phyloP scores from a whole-genome alignment of 1,140 invertebrate genomes.

The Ceratosolen fusciceps region DNA sequence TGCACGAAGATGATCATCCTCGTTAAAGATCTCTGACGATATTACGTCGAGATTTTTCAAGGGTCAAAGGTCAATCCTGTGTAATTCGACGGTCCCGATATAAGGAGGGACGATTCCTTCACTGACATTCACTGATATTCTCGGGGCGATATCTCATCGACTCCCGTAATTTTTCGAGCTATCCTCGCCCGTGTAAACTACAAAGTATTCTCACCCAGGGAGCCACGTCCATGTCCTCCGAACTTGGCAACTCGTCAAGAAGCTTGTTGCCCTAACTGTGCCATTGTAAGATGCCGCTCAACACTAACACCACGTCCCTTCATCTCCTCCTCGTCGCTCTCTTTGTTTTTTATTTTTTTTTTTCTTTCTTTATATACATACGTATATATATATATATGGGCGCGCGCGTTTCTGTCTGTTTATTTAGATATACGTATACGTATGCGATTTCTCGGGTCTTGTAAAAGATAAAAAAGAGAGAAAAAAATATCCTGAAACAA shows the following conservation, averaged over 20 bases:
- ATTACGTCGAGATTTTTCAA: no score
- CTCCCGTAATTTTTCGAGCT: slow-evolving; percentile 48
- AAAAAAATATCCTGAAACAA: slow-evolving; percentile 17
- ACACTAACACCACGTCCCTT: slow-evolving; percentile 9
- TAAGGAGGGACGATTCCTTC: neutral
- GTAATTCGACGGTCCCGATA: neutral
- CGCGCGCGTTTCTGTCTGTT: no score
- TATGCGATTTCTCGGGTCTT: neutral
- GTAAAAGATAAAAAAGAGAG: neutral
- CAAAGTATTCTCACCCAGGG: slow-evolving; percentile 20
- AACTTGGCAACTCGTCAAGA: slow-evolving; percentile 69
- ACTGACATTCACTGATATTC: slow-evolving; percentile 19
- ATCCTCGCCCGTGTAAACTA: slow-evolving; percentile 34
- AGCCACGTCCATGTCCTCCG: slow-evolving; percentile 49
- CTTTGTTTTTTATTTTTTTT: slow-evolving; percentile 18
- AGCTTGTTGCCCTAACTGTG: slow-evolving; percentile 66
- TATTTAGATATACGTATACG: no score
- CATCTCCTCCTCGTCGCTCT: neutral
- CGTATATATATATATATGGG: no score
- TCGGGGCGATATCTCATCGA: slow-evolving; percentile 22
- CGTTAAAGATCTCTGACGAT: no score
- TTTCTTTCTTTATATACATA: no score
- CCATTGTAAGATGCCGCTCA: slow-evolving; percentile 60
- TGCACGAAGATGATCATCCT: no score
- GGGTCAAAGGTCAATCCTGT: no score